Conservation (phyloP, 1,140 invertebrate species). For the Zaprionus vittiger region DNA sequence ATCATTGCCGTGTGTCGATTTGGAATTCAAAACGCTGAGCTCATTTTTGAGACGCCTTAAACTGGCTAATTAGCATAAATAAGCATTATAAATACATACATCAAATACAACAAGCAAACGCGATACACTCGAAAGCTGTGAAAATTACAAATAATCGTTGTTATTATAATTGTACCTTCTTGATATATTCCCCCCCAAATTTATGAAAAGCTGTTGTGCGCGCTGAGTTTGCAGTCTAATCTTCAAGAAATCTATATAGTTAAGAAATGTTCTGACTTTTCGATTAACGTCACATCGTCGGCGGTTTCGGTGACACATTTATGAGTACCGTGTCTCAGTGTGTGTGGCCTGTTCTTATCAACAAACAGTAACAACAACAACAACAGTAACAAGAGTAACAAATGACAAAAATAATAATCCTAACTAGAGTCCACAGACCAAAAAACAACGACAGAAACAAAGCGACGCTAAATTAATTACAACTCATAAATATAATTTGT, state of each 20-base stretch:
- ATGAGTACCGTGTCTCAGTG: constrained; percentile 20
- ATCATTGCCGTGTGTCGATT: constrained; percentile 49
- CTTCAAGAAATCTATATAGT: constrained; percentile 1
- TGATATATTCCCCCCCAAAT: constrained; percentile 1
- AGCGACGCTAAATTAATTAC: constrained; percentile 51
- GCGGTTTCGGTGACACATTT: constrained; percentile 69
- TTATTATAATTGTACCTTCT: constrained; percentile 20
- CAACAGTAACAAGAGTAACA: neutral
- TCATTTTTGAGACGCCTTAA: constrained; percentile 69
- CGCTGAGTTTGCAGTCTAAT: constrained; percentile 4
- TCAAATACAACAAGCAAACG: constrained; percentile 21
- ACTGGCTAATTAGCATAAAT: constrained; percentile 74
- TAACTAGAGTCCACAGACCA: constrained; percentile 10
- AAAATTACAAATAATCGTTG: constrained; percentile 48
- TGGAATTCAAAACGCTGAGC: constrained; percentile 73
- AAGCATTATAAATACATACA: constrained; percentile 58
- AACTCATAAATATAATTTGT: constrained; percentile 66
- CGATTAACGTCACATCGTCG: constrained; percentile 43
- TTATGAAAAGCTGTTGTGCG: constrained; percentile 19
- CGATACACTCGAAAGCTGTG: constrained; percentile 35
- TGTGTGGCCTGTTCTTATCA: constrained; percentile 53
- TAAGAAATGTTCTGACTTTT: constrained; percentile 28
- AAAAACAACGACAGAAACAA: constrained; percentile 16
- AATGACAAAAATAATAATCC: constrained; percentile 31
- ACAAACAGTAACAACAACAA: constrained; percentile 16